Base-by-base conservation (phyloP, 2,797 vertebrate genomes). In the Characodon lateralis region DNA sequence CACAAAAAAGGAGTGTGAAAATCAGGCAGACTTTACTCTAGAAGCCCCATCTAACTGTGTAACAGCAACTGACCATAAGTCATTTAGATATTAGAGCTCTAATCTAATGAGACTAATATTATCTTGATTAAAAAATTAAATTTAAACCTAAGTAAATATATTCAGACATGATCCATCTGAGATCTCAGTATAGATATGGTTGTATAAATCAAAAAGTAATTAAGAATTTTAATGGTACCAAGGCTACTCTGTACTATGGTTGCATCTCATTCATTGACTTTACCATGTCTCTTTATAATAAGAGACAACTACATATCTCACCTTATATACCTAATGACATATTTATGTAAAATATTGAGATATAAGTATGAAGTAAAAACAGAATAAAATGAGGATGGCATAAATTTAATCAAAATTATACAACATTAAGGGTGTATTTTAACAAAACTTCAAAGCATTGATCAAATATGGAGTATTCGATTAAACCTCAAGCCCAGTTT, bases 21-120 rank as follows among this genome's bases (percentile, higher is more conserved):
- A 35, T 35, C 35, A 35, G 31, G 31, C 31, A 35, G 35, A 35
- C 35, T 35, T 35, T 35, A 35, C 35, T 35, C 35, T 35, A 35
- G 35, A 35, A 3, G 35, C 3, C 35, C 35, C 35, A 35, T 35
- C 35, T 35, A 35, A 35, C 35, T 35, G 35, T 35, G 35, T 35
- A 4, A 35, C 35, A 35, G 35, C 35, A 35, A 35, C 35, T 35
- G 35, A 35, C 35, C 35, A 35, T 35, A 35, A 24, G 43, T 69
- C 53, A n/a, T 76, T 81, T 72, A 84, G 71, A 51, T 50, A 77
- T 53, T 18, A 0, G 24, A 55, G 28, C 39, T 76, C 59, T n/a
- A 70, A 82, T 82, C 66, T 74, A 72, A 88, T 78, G 68, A 50
- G 41, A 74, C 46, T 59, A 72, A 78, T 74, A 50, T 43, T 56